Percentiles rank a stretch among this genome's conserved stretches.
Evolutionary conservation across 2,113 vertebrate species (phyloP).

Genomic region (Hippotragus niger): DNA sequence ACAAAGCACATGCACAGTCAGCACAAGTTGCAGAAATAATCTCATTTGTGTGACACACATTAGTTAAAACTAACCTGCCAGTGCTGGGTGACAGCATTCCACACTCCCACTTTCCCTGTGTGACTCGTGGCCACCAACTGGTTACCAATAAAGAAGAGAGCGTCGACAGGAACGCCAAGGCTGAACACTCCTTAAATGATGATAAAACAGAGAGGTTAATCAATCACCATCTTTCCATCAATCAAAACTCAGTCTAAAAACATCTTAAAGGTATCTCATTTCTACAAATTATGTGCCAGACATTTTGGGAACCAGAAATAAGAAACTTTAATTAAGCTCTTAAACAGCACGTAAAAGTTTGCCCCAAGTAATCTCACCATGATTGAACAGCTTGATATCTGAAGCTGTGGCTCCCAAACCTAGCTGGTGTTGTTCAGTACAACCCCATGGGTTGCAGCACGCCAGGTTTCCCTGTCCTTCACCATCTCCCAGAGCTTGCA

Average conservation of each 20-base stretch:
- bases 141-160: constrained; percentile 98
- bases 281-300: background rate
- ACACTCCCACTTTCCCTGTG: constrained; percentile 97
- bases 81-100: constrained; percentile 98
- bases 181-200: constrained; percentile 90
- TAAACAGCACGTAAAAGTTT: background rate
- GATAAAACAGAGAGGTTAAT: background rate
- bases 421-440: background rate
- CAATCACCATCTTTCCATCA: background rate
- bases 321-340: background rate
- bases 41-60: background rate
- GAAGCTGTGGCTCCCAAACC: background rate
- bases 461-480: background rate
- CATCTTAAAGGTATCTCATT: background rate
- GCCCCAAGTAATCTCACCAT: background rate
- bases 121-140: constrained; percentile 98
- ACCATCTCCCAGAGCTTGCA: background rate
- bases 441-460: background rate
- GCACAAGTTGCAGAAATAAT: background rate
- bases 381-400: background rate
- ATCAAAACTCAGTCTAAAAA: background rate
- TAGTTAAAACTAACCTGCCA: constrained; percentile 90
- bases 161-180: constrained; percentile 96
- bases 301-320: background rate
- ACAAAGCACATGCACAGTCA: background rate